Evolutionary conservation across 92 coral and sea anemone species (phyloP), one percentile per base, ranked within the genome.

Genomic region (Umimayanthus kanabou): DNA sequence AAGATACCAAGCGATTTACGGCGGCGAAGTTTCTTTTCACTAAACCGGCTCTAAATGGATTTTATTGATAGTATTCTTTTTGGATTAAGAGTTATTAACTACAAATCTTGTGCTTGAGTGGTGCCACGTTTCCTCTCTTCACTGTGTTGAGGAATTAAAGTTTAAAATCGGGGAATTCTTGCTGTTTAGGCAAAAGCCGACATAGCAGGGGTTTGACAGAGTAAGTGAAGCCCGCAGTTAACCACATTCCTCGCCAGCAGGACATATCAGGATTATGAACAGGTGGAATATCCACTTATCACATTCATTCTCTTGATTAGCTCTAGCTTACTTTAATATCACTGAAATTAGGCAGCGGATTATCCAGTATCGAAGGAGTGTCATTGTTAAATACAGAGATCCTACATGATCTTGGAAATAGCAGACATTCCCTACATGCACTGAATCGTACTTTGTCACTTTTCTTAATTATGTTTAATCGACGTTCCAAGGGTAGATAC

Each of bases 151-250:
- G 74, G 73, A 66, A 82, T 82, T 67, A 82, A 82, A 66, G 73
- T 82, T 82, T 82, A 66, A 82, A 82, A 25, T 81, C 26, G 42
- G 61, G 18, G 47, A 81, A 25, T 23, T 82, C 86, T 82, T 65
- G 76, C 86, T 82, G 61, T 82, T 67, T 14, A 25, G 23, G 29
- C 9, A 42, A 82, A 70, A 26, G 76, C 45, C 40, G 86, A 15
- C 86, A 42, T 67, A 40, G 86, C 86, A 23, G 86, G 86, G 86
- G 77, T 66, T 47, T 82, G 18, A 25, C 33, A 39, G 26, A 70
- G 64, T n/a, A 40, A 25, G 58, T 22, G 37, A 82, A 23, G 76
- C 73, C 50, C 55, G 58, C 61, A 65, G 55, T 67, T 25, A 82
- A 82, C 82, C 39, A 3, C 72, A 43, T 9, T 65, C 72, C 76